Evolutionary conservation across 2,797 vertebrate genomes (phyloP).

Genomic region (Melanotaenia pygmaea): DNA sequence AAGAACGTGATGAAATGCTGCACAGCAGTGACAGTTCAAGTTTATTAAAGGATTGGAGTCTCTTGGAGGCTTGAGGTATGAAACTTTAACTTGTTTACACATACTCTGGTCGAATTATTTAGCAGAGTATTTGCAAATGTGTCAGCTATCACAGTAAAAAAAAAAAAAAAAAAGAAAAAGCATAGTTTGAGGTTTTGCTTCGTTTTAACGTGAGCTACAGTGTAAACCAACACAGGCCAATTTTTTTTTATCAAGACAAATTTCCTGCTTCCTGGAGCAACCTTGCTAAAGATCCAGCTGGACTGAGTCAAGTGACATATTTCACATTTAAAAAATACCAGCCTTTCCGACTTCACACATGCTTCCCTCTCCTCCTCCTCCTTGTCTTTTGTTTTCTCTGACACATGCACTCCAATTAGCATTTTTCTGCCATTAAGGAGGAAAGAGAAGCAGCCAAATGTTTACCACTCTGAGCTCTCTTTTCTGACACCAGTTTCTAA

Average conservation of each 20-base stretch:
- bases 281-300: conserved; percentile 56
- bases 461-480: conserved; percentile 71
- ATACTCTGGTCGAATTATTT: conserved; percentile 25
- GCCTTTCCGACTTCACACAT: conserved; percentile 62
- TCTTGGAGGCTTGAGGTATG: conserved; percentile 23
- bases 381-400: conserved; percentile 81
- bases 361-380: conserved; percentile 67
- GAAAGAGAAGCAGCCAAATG: conserved; percentile 75
- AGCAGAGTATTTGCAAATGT: conserved; percentile 23
- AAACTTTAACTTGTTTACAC: conserved; percentile 46
- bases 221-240: conserved; percentile 10
- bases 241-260: conserved; percentile 38
- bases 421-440: conserved; percentile 82
- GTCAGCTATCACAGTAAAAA: not conserved
- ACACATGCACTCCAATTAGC: conserved; percentile 83
- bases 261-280: conserved; percentile 47
- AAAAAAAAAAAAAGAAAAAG: not conserved
- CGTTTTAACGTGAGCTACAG: conserved; percentile 24
- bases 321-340: conserved; percentile 76
- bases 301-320: conserved; percentile 74
- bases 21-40: conserved; percentile 51
- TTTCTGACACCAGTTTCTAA: conserved; percentile 60
- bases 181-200: not conserved
- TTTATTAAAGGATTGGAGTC: conserved; percentile 65
- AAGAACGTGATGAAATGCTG: conserved; percentile 50